These are phyloP conservation scores for Polylopha cassiicola DNA, from an alignment of 2,888 invertebrate species.

Conservation along the genomic window DNA sequence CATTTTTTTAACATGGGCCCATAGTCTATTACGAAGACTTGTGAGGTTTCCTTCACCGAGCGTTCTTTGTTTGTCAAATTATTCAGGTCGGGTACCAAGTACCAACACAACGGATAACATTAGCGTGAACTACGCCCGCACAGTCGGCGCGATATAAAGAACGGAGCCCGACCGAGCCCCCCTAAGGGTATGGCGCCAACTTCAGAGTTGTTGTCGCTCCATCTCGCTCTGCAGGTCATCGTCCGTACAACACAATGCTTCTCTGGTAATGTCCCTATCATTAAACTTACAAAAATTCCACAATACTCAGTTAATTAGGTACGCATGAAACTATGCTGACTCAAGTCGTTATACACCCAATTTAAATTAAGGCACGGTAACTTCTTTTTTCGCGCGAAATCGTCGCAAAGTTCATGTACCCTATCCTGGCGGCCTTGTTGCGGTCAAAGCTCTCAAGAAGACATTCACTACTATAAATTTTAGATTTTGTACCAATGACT, in stretches of 20 bases:
- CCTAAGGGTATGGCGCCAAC: constrained; percentile 52
- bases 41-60: no score
- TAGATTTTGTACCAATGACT: constrained; percentile 7
- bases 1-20: no score
- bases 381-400: constrained; percentile 31
- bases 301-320: no score
- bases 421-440: constrained; percentile 64
- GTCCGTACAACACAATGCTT: constrained; percentile 61
- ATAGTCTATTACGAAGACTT: no score
- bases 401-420: constrained; percentile 55
- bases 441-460: constrained; percentile 64
- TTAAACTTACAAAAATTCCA: constrained; percentile 29
- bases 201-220: constrained; percentile 73
- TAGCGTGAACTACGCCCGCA: no score
- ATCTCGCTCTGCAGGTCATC: constrained; percentile 71
- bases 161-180: constrained; percentile 1
- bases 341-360: no score
- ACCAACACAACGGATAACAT: no score
- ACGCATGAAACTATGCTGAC: no score
- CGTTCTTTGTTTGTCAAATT: no score
- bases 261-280: constrained; percentile 65
- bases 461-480: constrained; percentile 55
- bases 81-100: no score
- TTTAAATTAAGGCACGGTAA: no score
- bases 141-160: no score